phyloP scores from a whole-genome alignment of 2,888 invertebrate genomes.

The Andrena marginata region DNA sequence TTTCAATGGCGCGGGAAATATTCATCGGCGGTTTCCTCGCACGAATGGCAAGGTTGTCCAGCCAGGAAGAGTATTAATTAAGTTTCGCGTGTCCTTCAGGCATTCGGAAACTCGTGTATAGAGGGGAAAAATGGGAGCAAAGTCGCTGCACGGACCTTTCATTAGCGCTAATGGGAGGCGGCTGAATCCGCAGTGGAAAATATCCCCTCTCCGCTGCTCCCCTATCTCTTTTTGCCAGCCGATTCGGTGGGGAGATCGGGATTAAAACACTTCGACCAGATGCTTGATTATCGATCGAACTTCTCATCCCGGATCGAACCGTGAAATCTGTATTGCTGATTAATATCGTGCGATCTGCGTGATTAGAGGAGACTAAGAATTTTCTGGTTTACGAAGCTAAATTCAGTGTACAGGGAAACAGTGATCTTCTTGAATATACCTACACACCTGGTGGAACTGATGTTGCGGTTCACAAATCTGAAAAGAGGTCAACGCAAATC shows the following conservation, averaged over 20 bases:
- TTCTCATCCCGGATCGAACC: slow-evolving; percentile 34
- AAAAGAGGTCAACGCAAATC: neutral
- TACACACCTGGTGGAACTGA: no score
- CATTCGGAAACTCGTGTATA: slow-evolving; percentile 59
- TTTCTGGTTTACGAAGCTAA: no score
- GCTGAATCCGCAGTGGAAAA: slow-evolving; percentile 56
- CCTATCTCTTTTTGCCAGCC: slow-evolving; percentile 24
- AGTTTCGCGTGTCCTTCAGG: slow-evolving; percentile 64
- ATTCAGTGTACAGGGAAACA: no score
- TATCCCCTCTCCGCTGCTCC: slow-evolving; percentile 1
- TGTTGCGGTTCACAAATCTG: neutral
- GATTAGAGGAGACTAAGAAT: no score
- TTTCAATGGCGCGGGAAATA: slow-evolving; percentile 35
- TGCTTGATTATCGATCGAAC: slow-evolving; percentile 52
- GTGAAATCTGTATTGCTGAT: slow-evolving; percentile 32
- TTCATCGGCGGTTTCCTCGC: slow-evolving; percentile 32
- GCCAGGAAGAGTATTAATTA: slow-evolving; percentile 64
- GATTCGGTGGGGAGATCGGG: slow-evolving; percentile 31
- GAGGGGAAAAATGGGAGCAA: slow-evolving; percentile 35
- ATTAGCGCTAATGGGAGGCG: slow-evolving; percentile 74
- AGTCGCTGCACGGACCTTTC: slow-evolving; percentile 69
- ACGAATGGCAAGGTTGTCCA: slow-evolving; percentile 21
- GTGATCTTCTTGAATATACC: no score
- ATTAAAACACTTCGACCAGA: slow-evolving; percentile 57
- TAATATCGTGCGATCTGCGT: neutral